Evolutionary conservation across 2,113 vertebrate genomes (phyloP), one percentile per base, ranked within the genome.

Genomic region (Turnix velox): DNA sequence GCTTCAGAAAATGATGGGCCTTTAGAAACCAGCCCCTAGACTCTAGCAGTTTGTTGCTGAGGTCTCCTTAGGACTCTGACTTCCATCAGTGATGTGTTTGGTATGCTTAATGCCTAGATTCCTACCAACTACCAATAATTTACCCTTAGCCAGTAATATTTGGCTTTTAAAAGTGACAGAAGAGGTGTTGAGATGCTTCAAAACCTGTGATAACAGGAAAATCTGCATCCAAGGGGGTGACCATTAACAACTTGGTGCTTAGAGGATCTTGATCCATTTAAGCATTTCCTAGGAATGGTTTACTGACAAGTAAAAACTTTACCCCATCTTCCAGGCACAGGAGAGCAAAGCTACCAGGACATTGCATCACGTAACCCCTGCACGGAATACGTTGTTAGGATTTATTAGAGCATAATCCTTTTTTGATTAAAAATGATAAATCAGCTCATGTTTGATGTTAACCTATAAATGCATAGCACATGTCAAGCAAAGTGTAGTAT

Each of bases 371-470:
- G 87, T 43, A 91, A 91, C 92, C 87, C 82, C 88, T 73, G 82
- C 92, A 95, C 61, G 94, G 91, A 93, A 87, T 37, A 76, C 9
- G 62, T 80, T 93, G 92, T 94, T 93, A 91, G 74, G 74, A 93
- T 92, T 93, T 95, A 96, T 96, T 95, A 91, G 87, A 71, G 89
- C 92, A 91, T 96, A 96, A 96, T 96, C 95, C 95, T 71, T 91
- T 95, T 96, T 96, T 96, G 92, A 96, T 96, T 94, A 96, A 96
- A 96, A 96, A 93, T 95, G 82, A 93, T 95, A 96, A 95, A 95
- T 94, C 95, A 89, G 77, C 62, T 82, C 91, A 79, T 79, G 92
- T 94, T 96, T 96, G 94, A 94, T 84, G 92, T 96, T 93, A 96
- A 93, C 94, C 89, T 84, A 43, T 92, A 95, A 96, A 95, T 33